These are phyloP conservation scores for Pituophis catenifer DNA, from an alignment of 2,113 vertebrate species.

Conservation along the genomic window DNA sequence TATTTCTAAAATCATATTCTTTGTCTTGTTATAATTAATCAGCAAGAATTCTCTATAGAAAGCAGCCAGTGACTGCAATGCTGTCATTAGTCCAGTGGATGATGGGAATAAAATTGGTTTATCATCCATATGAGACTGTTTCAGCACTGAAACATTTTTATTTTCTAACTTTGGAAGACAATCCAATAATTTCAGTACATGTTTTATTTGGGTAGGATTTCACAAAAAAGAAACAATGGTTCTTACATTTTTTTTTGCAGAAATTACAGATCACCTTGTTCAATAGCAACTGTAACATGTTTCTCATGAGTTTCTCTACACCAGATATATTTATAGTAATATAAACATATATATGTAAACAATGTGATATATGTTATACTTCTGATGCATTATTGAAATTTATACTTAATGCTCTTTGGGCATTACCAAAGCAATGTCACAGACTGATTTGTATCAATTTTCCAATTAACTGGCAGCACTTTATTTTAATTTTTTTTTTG, in stretches of 20 bases:
- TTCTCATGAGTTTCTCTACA: neutral
- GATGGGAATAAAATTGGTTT: neutral
- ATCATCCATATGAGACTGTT: neutral
- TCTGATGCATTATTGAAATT: neutral
- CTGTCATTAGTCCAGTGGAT: neutral
- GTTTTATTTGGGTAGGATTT: neutral
- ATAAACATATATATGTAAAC: no score
- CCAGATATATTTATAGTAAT: neutral
- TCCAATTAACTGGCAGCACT: neutral
- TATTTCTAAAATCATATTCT: neutral
- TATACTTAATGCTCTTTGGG: neutral
- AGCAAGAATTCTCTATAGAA: neutral
- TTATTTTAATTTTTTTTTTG: neutral
- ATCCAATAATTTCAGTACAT: neutral
- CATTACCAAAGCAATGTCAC: neutral
- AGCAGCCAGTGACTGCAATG: neutral
- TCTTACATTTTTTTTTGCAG: neutral
- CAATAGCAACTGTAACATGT: neutral
- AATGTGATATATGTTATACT: neutral
- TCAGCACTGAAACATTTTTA: neutral
- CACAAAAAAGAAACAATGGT: neutral
- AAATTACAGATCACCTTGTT: neutral
- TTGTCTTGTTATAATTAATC: neutral
- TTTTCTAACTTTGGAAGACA: neutral
- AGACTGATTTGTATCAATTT: neutral